A percentile compares a stretch with the other conserved stretches of the same genome.
phyloP scores from a whole-genome alignment of 2,113 vertebrate genomes.

The Pomatostomus ruficeps region DNA sequence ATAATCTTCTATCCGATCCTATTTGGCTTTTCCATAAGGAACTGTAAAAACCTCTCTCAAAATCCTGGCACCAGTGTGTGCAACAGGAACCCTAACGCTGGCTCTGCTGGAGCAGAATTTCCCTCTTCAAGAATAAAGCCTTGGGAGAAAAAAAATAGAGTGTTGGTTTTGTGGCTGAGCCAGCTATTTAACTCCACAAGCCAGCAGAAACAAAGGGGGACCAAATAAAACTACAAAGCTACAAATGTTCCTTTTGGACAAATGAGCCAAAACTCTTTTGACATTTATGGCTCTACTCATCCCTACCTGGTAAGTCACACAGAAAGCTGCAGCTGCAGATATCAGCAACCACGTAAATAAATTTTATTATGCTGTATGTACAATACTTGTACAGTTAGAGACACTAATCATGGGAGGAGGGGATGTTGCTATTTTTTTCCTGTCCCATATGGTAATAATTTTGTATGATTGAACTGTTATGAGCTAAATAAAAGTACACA shows the following conservation, averaged over 20 bases:
- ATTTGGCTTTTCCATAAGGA: constrained; percentile 16
- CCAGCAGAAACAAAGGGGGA: constrained; percentile 42
- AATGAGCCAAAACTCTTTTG: neutral
- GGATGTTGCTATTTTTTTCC: constrained; percentile 29
- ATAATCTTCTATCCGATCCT: neutral
- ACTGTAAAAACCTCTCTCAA: neutral
- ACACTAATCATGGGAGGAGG: neutral
- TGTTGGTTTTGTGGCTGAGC: constrained; percentile 43
- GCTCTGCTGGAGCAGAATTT: constrained; percentile 11
- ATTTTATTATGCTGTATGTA: neutral
- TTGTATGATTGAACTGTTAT: constrained; percentile 38
- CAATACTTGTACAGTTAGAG: neutral
- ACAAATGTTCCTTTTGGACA: neutral
- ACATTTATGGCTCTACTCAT: constrained; percentile 13
- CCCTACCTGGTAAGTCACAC: neutral
- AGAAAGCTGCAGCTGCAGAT: neutral
- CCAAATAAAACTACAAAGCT: constrained; percentile 7
- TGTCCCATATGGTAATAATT: constrained; percentile 54
- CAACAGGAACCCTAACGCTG: neutral
- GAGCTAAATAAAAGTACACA: constrained; percentile 44
- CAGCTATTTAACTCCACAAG: constrained; percentile 36
- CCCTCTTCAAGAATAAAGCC: constrained; percentile 26
- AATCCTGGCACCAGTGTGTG: neutral
- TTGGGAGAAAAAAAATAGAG: neutral
- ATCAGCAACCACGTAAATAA: neutral